These are phyloP conservation scores for Atlantisia rogersi DNA, from an alignment of 2,113 vertebrate genomes.

Conservation along the genomic window DNA sequence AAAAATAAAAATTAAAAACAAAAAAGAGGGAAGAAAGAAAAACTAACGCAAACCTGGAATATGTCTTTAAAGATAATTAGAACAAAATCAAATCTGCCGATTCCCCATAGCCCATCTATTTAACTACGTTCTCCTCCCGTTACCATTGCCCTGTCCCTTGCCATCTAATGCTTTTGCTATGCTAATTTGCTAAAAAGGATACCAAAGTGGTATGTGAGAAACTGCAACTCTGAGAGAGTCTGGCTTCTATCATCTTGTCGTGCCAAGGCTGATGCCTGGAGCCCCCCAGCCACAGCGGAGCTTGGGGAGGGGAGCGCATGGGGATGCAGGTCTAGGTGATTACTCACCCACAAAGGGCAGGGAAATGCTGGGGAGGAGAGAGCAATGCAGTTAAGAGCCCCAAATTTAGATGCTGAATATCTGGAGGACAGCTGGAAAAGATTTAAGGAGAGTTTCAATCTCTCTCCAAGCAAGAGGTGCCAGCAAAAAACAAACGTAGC, in stretches of 20 bases:
- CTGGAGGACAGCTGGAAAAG: conserved; percentile 48
- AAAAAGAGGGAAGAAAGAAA: not conserved
- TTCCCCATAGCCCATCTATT: not conserved
- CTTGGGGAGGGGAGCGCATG: rapidly evolving
- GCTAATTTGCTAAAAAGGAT: not conserved
- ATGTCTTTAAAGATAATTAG: not conserved
- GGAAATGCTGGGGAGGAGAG: not conserved
- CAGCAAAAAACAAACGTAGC: not conserved
- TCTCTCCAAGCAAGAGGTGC: not conserved
- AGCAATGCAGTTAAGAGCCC: not conserved
- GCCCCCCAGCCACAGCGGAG: rapidly evolving
- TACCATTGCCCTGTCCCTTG: not conserved
- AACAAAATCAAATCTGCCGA: not conserved
- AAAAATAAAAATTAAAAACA: not conserved
- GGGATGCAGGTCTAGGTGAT: not conserved
- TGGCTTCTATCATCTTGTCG: not conserved
- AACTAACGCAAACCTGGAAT: not conserved
- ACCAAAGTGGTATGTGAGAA: not conserved
- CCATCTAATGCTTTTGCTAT: not conserved
- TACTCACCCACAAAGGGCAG: not conserved
- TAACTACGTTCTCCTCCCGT: not conserved
- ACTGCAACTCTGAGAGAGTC: not conserved
- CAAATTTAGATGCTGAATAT: not conserved
- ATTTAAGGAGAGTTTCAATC: conserved; percentile 32
- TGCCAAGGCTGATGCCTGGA: not conserved